A percentile compares a stretch with the other conserved stretches of the same genome.
Conservation (phyloP, 30 jellyfish, hydroid and myxozoan genomes). For the Aurelia sp. region DNA sequence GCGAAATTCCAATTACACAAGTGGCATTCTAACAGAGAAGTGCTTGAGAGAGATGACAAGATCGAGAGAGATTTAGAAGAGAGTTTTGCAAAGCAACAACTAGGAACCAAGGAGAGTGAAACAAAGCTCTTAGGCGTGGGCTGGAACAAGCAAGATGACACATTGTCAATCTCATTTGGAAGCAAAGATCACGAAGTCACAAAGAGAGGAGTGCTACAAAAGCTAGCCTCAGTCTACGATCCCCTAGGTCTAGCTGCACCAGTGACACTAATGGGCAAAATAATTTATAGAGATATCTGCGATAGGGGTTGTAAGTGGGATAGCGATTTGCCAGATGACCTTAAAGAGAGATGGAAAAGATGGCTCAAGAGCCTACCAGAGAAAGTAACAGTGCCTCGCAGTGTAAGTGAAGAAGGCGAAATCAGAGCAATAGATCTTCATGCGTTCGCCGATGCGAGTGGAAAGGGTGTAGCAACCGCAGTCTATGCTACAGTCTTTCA, state of each 20-base stretch:
- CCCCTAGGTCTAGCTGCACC: constrained; percentile 68
- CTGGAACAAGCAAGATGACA: constrained; percentile 42
- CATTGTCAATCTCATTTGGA: constrained; percentile 14
- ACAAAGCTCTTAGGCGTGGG: constrained; percentile 20
- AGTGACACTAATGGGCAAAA: constrained; percentile 52
- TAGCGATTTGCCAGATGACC: constrained; percentile 31
- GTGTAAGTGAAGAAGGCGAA: not conserved
- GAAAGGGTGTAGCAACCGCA: constrained; percentile 26
- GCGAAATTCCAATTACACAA: constrained; percentile 31
- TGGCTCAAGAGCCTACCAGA: constrained; percentile 28
- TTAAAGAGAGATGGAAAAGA: not conserved
- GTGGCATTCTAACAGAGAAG: constrained; percentile 60
- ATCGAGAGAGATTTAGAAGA: not conserved
- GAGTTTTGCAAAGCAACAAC: constrained; percentile 57
- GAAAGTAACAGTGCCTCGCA: constrained; percentile 9
- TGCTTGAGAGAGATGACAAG: constrained; percentile 19
- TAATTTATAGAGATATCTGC: constrained; percentile 15
- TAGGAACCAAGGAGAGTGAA: constrained; percentile 21
- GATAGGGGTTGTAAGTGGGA: not conserved
- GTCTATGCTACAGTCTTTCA: constrained; percentile 21
- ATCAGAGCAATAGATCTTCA: constrained; percentile 13
- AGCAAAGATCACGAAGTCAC: constrained; percentile 8
- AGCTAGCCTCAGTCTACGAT: constrained; percentile 59
- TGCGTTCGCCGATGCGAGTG: constrained; percentile 38
- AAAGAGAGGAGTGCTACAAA: constrained; percentile 22